These are phyloP conservation scores for Bufotes viridis DNA, from an alignment of 2,797 vertebrate genomes.

Conservation along the genomic window DNA sequence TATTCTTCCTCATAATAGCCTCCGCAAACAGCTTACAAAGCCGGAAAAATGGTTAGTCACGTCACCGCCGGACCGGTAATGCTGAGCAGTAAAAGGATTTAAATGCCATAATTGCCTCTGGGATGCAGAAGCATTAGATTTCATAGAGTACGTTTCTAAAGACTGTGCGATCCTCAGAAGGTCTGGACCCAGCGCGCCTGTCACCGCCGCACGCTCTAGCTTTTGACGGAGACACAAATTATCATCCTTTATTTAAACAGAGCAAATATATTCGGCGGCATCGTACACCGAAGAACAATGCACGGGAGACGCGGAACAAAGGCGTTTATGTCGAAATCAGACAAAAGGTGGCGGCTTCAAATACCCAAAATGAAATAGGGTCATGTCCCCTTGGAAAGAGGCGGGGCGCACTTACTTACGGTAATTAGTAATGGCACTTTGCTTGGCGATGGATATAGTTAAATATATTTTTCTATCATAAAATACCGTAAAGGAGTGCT, in stretches of 20 bases:
- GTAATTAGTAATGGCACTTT: neutral
- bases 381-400: neutral
- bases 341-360: conserved; percentile 13
- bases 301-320: conserved; percentile 18
- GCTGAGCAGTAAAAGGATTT: conserved; percentile 57
- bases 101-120: conserved; percentile 57
- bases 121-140: conserved; percentile 50
- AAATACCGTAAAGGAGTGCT: neutral
- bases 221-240: conserved; percentile 25
- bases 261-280: conserved; percentile 35
- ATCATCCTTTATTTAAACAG: conserved; percentile 39
- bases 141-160: conserved; percentile 42
- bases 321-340: neutral
- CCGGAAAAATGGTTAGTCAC: conserved; percentile 37
- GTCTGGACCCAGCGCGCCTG: neutral
- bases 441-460: neutral
- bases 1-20: conserved; percentile 51
- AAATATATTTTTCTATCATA: neutral
- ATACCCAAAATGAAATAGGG: neutral
- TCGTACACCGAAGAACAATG: conserved; percentile 24
- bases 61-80: conserved; percentile 43
- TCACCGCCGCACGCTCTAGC: conserved; percentile 11
- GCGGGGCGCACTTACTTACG: neutral
- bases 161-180: conserved; percentile 17
- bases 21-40: conserved; percentile 37